phyloP scores from a whole-genome alignment of 2,888 invertebrate genomes.

The Pterobdella sp. region DNA sequence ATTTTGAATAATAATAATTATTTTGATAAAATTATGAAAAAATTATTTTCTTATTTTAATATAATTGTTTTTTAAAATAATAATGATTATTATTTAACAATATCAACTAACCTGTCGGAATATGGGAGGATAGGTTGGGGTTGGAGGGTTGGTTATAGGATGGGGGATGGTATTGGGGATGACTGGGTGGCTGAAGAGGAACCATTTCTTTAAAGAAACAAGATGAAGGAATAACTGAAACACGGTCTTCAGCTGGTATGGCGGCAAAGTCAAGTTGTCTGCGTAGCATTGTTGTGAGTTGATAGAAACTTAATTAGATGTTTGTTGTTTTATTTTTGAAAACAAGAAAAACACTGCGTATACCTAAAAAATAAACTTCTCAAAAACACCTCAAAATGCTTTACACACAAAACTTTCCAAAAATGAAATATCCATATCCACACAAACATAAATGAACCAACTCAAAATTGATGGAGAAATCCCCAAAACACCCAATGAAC shows the following conservation, averaged over 20 bases:
- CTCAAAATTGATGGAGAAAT: slow-evolving; percentile 76
- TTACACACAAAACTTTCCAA: neutral
- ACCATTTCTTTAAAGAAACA: neutral
- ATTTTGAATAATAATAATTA: no score
- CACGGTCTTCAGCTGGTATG: neutral
- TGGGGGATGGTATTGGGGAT: neutral
- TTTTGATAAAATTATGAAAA: no score
- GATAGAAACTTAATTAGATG: neutral
- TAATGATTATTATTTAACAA: no score
- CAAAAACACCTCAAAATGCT: neutral
- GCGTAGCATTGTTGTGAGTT: neutral
- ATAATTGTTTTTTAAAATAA: no score
- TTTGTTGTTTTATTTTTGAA: neutral
- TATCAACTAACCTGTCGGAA: no score
- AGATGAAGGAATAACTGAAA: neutral
- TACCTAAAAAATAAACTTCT: neutral
- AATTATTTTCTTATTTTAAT: no score
- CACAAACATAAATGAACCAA: slow-evolving; percentile 46
- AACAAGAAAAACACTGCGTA: neutral
- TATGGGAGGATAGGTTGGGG: neutral
- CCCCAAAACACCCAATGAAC: slow-evolving; percentile 84
- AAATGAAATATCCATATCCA: neutral
- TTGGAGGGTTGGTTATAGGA: neutral
- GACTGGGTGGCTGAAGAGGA: neutral
- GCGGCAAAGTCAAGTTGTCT: neutral